Evolutionary conservation across 2,888 invertebrate species (phyloP), one percentile per base, ranked within the genome.

Genomic region (Tenodera sinensis): DNA sequence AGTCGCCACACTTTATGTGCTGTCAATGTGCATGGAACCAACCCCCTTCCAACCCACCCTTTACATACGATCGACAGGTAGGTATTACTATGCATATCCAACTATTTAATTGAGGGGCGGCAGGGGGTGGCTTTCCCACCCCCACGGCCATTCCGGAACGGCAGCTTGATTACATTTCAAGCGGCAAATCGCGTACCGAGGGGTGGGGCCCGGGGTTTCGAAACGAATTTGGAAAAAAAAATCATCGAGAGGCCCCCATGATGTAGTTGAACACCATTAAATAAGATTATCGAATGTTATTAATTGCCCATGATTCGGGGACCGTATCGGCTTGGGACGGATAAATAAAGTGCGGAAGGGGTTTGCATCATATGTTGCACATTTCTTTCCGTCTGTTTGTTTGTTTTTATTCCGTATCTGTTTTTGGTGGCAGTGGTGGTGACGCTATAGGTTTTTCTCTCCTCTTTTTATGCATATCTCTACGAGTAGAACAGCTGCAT

Each of bases 271-370:
- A 84, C 88, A 86, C 90, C 90, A 89, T 90, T 90, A 90, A 89
- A 90, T 90, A 90, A 90, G 89, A 90, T 90, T 90, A 90, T 90
- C 90, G 90, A 54, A 71, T 83, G 88, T 89, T 90, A 90, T 90
- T 90, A 90, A 90, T 90, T 90, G 90, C 47, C 88, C 86, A 84
- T 90, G 90, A 90, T 90, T 88, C 83, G 89, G 25, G 8, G 47
- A 87, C 85, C 90, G 54, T 71, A 71, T 71, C 54, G 54, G 85
- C 90, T 42, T 47, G 90, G 89, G 89, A 90, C 85, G 88, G 83
- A 89, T 90, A 90, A 90, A 90, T 90, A 89, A 85, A 88, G 84
- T 85, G 54, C 25, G 84, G 54, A 42, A 81, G 84, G 84, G 86
- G 86, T 71, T 12, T 30, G 71, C 28, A 30, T 86, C 30, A 28